phyloP scores from a whole-genome alignment of 2,797 vertebrate species.

The Melanotaenia nigrans region DNA sequence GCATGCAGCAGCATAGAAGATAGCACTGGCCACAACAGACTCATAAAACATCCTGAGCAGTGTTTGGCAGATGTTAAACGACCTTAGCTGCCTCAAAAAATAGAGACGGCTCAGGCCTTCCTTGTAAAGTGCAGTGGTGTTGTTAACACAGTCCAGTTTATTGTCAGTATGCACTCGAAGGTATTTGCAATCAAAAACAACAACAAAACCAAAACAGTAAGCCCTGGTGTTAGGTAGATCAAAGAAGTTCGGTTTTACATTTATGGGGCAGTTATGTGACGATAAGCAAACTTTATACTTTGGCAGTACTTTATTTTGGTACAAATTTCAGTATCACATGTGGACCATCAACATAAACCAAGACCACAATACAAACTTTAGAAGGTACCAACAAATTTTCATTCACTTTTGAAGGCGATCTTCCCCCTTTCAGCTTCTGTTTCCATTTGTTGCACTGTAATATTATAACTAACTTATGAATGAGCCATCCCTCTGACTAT shows the following conservation, averaged over 20 bases:
- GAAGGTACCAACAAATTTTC: background rate
- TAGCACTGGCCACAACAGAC: no score
- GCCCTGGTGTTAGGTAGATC: background rate
- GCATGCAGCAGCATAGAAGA: no score
- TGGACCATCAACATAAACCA: background rate
- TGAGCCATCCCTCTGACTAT: constrained; percentile 33
- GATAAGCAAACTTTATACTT: background rate
- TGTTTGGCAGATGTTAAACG: no score
- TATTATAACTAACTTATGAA: constrained; percentile 55
- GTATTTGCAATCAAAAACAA: no score
- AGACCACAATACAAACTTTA: background rate
- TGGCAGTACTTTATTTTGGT: background rate
- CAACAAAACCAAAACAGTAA: background rate
- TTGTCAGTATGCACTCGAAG: no score
- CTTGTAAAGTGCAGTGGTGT: no score
- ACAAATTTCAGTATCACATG: background rate
- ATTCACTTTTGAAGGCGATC: constrained; percentile 9
- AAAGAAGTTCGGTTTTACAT: background rate
- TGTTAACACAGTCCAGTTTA: no score
- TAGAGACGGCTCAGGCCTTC: no score
- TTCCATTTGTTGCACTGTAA: constrained; percentile 34
- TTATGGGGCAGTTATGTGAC: background rate
- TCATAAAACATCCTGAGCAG: no score
- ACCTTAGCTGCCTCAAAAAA: no score
- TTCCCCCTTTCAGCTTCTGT: constrained; percentile 6